Evolutionary conservation across 2,797 vertebrate genomes (phyloP).

Genomic region (Notamacropus eugenii): DNA sequence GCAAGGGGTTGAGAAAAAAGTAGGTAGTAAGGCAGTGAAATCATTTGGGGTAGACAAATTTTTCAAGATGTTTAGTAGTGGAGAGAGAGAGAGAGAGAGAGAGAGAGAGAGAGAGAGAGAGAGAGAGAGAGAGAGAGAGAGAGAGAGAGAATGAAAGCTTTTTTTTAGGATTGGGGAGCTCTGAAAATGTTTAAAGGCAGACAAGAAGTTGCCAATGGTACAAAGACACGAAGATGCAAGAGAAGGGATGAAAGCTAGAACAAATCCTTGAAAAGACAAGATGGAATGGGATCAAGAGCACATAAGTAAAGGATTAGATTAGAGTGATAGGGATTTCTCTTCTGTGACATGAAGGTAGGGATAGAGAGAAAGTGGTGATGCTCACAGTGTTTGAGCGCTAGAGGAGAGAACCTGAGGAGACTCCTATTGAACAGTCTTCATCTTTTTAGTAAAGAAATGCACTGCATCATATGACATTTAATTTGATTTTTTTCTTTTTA

Average conservation of each 20-base stretch:
- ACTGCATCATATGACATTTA: not conserved
- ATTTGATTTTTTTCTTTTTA: not conserved
- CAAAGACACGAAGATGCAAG: not conserved
- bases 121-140: too few relatives aligned
- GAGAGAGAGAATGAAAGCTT: too few relatives aligned
- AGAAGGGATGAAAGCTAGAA: not conserved
- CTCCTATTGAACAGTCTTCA: not conserved
- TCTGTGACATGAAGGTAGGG: not conserved
- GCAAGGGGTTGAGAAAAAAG: too few relatives aligned
- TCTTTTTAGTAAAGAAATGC: not conserved
- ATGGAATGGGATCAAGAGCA: not conserved
- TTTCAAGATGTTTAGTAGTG: too few relatives aligned
- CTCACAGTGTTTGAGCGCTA: not conserved
- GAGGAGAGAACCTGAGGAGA: not conserved
- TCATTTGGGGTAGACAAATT: too few relatives aligned
- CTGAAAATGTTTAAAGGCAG: not conserved
- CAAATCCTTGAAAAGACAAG: not conserved
- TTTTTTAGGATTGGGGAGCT: not conserved
- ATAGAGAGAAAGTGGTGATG: not conserved
- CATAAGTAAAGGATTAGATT: not conserved
- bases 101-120: too few relatives aligned
- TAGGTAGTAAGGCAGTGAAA: too few relatives aligned
- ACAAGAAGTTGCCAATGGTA: not conserved
- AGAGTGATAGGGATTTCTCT: not conserved
- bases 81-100: too few relatives aligned